Evolutionary conservation across 2,888 invertebrate genomes (phyloP), one percentile per base, ranked within the genome.

Genomic region (Dione juno): DNA sequence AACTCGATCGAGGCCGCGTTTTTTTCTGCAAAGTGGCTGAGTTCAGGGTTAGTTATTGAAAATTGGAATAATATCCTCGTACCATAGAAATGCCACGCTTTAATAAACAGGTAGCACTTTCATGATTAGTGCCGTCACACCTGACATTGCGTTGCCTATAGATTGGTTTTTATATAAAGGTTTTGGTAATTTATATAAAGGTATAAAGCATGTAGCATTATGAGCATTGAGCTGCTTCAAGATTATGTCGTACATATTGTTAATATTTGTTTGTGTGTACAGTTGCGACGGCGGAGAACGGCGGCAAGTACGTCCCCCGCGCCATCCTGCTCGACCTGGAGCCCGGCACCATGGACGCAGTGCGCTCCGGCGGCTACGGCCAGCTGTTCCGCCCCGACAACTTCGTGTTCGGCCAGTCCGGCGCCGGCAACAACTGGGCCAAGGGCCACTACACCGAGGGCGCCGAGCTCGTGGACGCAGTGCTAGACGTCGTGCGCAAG

Each of bases 271-370:
- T 65, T 76, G 71, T 75, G 78, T 69, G 71, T 82, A 1, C 90
- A 95, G 95, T 94, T 98, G 98, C 94, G 98, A 97, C 95, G 98
- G 97, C 93, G 97, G 98, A 93, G 97, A 98, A 67, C 95, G 96
- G 77, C 95, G 97, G 97, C 76, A 98, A 98, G 93, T 99, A 98
- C 93, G 98, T 99, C 67, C 98, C 98, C 67, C 95, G 98, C 76
- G 98, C 98, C 80, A 96, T 98, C 83, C 94, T 99, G 69, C 97
- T 99, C 79, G 99, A 99, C 92, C 94, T 99, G 87, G 99, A 99
- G 90, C 98, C 98, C n/a, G 98, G 99, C 78, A 99, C 98, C 77
- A 98, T 98, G 98, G 98, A 98, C 93, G 96, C 97, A 65, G 97
- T 98, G 65, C 95, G 97, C 76, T 97, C 97, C 73, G 97, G 97